A percentile compares a stretch with the other conserved stretches of the same genome.
Evolutionary conservation across 2,797 vertebrate genomes (phyloP).

Genomic region (Molothrus ater): DNA sequence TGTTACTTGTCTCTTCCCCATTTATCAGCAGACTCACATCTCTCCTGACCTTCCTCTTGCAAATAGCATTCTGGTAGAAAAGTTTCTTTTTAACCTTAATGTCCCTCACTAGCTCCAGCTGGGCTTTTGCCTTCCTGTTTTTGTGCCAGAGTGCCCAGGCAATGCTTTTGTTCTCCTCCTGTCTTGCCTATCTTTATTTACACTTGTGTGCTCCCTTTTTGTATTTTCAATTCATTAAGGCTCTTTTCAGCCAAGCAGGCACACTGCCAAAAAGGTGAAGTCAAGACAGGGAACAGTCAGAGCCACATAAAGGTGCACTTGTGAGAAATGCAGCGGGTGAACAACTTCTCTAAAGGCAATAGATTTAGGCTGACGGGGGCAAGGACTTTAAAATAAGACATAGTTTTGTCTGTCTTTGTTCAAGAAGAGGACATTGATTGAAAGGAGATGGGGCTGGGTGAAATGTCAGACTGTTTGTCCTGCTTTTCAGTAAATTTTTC

Average conservation of each 20-base stretch:
- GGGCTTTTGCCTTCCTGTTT: constrained; percentile 13
- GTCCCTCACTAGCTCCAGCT: not conserved
- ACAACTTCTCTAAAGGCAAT: not conserved
- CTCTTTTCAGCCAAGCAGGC: not conserved
- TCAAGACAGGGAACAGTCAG: not conserved
- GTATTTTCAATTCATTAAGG: constrained; percentile 40
- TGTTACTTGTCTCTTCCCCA: not conserved
- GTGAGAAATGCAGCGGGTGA: not conserved
- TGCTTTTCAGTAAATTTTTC: not conserved
- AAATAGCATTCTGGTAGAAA: not conserved
- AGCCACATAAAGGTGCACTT: not conserved
- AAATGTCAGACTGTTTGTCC: not conserved
- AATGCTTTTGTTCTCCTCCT: constrained; percentile 13
- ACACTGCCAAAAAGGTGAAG: not conserved
- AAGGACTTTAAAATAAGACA: not conserved
- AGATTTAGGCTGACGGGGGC: not conserved
- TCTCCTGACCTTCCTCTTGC: not conserved
- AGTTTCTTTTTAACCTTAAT: constrained; percentile 36
- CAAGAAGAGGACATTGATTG: not conserved
- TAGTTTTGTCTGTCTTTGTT: not conserved
- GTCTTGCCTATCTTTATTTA: constrained; percentile 27
- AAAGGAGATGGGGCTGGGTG: not conserved
- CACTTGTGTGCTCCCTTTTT: constrained; percentile 9
- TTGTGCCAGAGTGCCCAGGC: not conserved
- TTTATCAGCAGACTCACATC: not conserved